Evolutionary conservation across 2,888 invertebrate genomes (phyloP).

Genomic region (Sarcophaga rosellei): DNA sequence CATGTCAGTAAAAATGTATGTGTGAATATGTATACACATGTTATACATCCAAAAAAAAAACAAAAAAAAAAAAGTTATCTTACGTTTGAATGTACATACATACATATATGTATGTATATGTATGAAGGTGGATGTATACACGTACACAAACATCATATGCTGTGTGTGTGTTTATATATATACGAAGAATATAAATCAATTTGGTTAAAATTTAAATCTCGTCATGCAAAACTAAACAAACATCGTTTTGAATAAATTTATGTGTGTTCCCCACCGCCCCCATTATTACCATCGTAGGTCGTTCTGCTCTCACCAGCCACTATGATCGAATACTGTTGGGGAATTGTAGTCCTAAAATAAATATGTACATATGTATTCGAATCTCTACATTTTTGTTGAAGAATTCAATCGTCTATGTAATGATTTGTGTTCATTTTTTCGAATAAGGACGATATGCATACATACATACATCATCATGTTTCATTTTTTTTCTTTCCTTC

Average conservation of each 20-base stretch:
- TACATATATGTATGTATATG: neutral
- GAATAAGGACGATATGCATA: neutral
- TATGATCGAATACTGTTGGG: neutral
- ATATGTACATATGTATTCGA: no score
- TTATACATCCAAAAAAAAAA: no score
- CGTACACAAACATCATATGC: neutral
- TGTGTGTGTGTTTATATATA: neutral
- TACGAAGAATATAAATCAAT: constrained; percentile 43
- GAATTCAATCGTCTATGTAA: constrained; percentile 8
- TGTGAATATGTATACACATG: neutral
- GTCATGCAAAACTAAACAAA: constrained; percentile 37
- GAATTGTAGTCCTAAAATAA: constrained; percentile 29
- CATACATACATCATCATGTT: neutral
- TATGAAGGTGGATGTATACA: no score
- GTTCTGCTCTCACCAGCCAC: neutral
- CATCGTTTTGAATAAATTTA: constrained; percentile 32
- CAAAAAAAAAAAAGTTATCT: no score
- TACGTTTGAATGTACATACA: neutral
- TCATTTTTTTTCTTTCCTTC: no score
- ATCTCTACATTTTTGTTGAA: neutral
- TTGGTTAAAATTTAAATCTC: constrained; percentile 41
- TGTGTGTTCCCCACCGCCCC: neutral
- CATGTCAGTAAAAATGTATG: neutral
- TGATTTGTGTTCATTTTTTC: neutral
- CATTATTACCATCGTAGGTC: neutral